Percentiles rank a stretch among this genome's conserved stretches.
Conservation (phyloP, 2,888 invertebrate genomes). For the Pogonocherus hispidulus region DNA sequence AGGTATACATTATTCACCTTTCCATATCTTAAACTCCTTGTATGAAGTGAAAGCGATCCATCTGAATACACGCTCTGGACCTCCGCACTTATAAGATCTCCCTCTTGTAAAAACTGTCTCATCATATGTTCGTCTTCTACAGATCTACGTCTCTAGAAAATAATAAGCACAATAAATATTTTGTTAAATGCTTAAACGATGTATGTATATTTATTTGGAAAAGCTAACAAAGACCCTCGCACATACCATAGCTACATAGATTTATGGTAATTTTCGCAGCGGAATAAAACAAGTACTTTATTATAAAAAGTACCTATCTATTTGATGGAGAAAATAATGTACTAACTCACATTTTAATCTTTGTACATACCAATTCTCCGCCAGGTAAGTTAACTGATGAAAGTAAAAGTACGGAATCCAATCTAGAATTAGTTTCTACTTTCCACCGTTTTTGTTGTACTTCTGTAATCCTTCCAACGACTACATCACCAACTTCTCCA, state of each 20-base stretch:
- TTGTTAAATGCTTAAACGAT: too few relatives aligned
- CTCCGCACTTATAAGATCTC: slow-evolving; percentile 97
- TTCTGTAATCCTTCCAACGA: slow-evolving; percentile 94
- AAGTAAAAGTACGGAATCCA: slow-evolving; percentile 88
- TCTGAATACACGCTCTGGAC: slow-evolving; percentile 94
- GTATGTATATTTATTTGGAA: too few relatives aligned
- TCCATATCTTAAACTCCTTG: slow-evolving; percentile 96
- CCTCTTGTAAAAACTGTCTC: slow-evolving; percentile 94
- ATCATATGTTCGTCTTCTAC: slow-evolving; percentile 98
- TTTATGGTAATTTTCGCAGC: too few relatives aligned
- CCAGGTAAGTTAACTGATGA: slow-evolving; percentile 98
- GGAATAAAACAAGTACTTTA: too few relatives aligned
- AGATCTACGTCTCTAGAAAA: slow-evolving; percentile 82
- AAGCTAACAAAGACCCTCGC: too few relatives aligned
- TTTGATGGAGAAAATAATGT: too few relatives aligned
- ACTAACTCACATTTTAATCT: too few relatives aligned
- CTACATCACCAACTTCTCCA: slow-evolving; percentile 96
- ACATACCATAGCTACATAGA: too few relatives aligned
- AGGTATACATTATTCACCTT: slow-evolving; percentile 77
- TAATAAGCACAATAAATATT: not conserved
- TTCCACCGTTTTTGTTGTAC: slow-evolving; percentile 97
- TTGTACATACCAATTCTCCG: slow-evolving; percentile 83
- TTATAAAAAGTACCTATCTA: too few relatives aligned
- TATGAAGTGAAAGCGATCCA: slow-evolving; percentile 93
- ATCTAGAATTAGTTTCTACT: slow-evolving; percentile 91